Evolutionary conservation across 2,113 vertebrate genomes (phyloP).

Genomic region (Corydoras sp.): DNA sequence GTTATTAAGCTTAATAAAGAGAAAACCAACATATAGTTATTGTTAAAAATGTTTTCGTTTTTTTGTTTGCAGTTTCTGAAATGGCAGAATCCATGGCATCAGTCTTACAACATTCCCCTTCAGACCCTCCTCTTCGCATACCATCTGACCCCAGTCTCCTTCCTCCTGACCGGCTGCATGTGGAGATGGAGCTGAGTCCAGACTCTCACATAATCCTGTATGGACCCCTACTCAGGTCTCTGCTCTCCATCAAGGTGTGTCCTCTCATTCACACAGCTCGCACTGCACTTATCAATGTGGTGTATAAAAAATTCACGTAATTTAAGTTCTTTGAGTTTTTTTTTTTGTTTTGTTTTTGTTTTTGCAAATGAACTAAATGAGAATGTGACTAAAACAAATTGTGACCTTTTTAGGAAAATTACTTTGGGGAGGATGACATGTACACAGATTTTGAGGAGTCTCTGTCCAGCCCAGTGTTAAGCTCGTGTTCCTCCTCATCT

Average conservation of each 20-base stretch:
- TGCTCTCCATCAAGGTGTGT: constrained; percentile 86
- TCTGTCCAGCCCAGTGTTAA: constrained; percentile 84
- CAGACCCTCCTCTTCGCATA: constrained; percentile 53
- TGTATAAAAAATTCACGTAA: too few species aligned
- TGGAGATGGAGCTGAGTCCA: constrained; percentile 91
- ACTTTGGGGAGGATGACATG: constrained; percentile 97
- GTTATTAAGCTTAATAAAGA: too few species aligned
- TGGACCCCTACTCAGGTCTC: constrained; percentile 83
- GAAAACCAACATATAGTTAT: too few species aligned
- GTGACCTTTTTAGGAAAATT: constrained; percentile 78
- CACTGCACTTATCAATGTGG: too few species aligned
- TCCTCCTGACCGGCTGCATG: constrained; percentile 84
- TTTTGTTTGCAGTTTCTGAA: constrained; percentile 77
- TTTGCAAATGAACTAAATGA: too few species aligned
- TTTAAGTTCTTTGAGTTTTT: too few species aligned
- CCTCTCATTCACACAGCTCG: not conserved
- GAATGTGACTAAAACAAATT: not conserved
- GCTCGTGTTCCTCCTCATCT: constrained; percentile 82
- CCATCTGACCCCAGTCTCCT: constrained; percentile 85
- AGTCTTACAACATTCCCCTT: constrained; percentile 68
- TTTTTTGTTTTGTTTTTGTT: too few species aligned
- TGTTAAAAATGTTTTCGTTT: not conserved
- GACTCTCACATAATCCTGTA: constrained; percentile 92
- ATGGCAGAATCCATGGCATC: constrained; percentile 93
- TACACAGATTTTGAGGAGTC: constrained; percentile 96